Base-by-base conservation (phyloP, 1,140 invertebrate species). In the Drosophila carrolli region DNA sequence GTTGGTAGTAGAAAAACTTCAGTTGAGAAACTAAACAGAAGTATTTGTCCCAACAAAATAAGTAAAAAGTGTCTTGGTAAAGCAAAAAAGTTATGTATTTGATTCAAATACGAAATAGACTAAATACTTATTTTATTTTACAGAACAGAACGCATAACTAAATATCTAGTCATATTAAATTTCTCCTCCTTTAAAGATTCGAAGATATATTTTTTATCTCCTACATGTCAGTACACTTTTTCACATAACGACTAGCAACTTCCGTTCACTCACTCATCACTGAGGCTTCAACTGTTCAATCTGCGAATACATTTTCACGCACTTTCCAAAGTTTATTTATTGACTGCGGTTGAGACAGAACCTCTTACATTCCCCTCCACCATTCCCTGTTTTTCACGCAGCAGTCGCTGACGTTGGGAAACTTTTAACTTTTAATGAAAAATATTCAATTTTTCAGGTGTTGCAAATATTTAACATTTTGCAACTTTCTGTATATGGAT, bases 391-490 rank as follows among this genome's bases (percentile, higher is more conserved):
- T 4, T n/a, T 9, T 10, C 19, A 23, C 51, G 23, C 14, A 60
- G 50, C 78, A 80, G 73, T 58, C 57, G 58, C 60, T 55, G 66
- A 61, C 37, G 73, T 63, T 56, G 57, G 57, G 27, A 79, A 79
- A 81, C 83, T 85, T 86, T 74, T 59, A 81, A 86, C 82, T 89
- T 88, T 89, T 89, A 88, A 89, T 89, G 79, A 88, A 89, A 76
- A 80, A 89, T 88, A 88, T 88, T 88, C 84, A 89, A 88, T 89
- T 89, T 77, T 83, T 89, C 84, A 88, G 84, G 76, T 88, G 83
- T 88, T 89, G 75, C 76, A 83, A 78, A 88, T 86, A 86, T 86
- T 86, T 76, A 88, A 79, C 61, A 88, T 75, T 82, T 68, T 44
- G 80, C 54, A 78, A 83, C 70, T 82, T 82, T 82, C 44, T 27